Evolutionary conservation across 2,113 vertebrate species (phyloP).

Genomic region (Chrysemys picta): DNA sequence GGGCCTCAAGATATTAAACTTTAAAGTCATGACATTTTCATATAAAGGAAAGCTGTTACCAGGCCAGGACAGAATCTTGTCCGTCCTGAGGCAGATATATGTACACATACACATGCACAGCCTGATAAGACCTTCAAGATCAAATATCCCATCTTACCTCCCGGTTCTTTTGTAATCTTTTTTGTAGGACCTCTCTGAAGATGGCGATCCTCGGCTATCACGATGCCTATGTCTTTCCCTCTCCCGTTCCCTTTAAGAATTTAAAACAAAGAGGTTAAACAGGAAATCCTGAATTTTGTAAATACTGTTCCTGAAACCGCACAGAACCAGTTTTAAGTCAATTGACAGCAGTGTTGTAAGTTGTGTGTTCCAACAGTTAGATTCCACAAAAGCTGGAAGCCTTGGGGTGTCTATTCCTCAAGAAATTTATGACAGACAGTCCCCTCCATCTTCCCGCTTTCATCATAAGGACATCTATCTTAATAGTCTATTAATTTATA

Average conservation of each 20-base stretch:
- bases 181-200: conserved; percentile 87
- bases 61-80: neutral
- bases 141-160: conserved; percentile 77
- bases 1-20: neutral
- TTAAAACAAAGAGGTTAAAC: conserved; percentile 69
- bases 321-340: neutral
- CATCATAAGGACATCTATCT: neutral
- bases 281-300: neutral
- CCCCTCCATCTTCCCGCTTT: fast-evolving
- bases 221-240: conserved; percentile 91
- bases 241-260: conserved; percentile 80
- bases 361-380: neutral
- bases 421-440: neutral
- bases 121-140: neutral
- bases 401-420: neutral
- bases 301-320: neutral
- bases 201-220: conserved; percentile 88
- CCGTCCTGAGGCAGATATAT: neutral
- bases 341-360: neutral
- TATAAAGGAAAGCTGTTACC: fast-evolving
- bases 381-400: neutral
- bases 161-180: conserved; percentile 88
- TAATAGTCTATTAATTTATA: fast-evolving
- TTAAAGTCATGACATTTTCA: neutral
- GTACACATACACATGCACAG: neutral